Conservation (phyloP, 2,113 vertebrate genomes). For the Vicugna pacos region DNA sequence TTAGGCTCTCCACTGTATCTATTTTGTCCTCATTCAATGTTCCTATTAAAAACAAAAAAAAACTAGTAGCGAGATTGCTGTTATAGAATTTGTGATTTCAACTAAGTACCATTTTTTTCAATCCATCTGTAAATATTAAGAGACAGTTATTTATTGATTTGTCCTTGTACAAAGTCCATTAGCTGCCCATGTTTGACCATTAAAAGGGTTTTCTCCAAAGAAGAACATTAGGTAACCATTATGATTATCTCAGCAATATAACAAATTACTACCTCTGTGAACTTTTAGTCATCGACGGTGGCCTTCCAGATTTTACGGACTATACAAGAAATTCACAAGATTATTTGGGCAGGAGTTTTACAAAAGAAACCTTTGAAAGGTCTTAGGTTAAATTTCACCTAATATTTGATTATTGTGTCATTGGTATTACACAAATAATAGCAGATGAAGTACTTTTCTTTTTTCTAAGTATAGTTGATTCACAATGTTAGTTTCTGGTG, state of each 20-base stretch:
- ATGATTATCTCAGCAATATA: constrained; percentile 22
- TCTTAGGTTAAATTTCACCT: not conserved
- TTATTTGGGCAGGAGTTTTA: not conserved
- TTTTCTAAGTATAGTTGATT: too few species aligned
- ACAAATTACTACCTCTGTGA: not conserved
- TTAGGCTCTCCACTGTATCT: not conserved
- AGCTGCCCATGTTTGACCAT: constrained; percentile 44
- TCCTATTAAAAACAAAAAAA: not conserved
- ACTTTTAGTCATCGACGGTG: not conserved
- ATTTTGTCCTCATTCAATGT: not conserved
- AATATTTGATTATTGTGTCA: not conserved
- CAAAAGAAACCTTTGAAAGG: not conserved
- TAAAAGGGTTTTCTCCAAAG: not conserved
- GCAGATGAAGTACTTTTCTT: not conserved
- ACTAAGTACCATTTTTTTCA: not conserved
- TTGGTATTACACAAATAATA: not conserved
- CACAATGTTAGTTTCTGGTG: too few species aligned
- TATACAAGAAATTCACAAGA: constrained; percentile 27
- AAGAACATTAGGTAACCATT: not conserved
- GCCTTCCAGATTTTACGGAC: not conserved
- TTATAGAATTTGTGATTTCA: constrained; percentile 40
- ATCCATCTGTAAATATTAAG: constrained; percentile 40
- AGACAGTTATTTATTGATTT: constrained; percentile 45
- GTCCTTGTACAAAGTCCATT: not conserved
- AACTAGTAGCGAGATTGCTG: not conserved